Evolutionary conservation across 1,140 invertebrate genomes (phyloP).

Genomic region (Caenorhabditis briggsae): DNA sequence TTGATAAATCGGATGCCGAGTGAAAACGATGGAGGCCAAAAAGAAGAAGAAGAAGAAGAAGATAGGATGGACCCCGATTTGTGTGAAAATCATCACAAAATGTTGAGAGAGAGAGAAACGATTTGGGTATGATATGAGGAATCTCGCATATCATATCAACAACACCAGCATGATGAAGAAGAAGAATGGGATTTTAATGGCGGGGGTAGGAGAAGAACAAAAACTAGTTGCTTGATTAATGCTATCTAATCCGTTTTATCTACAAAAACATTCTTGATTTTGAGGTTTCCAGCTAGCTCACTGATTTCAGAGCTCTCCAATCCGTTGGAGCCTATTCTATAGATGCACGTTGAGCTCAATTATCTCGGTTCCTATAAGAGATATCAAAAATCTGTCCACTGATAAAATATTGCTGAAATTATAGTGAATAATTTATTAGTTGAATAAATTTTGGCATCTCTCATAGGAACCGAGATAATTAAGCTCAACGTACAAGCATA

Average conservation of each 20-base stretch:
- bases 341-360: no score
- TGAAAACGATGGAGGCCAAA: background rate
- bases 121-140: background rate
- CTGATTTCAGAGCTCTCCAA: no score
- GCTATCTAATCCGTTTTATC: background rate
- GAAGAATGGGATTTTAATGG: conserved; percentile 7
- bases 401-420: no score
- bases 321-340: no score
- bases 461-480: no score
- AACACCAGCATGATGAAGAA: background rate
- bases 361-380: no score
- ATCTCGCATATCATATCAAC: conserved; percentile 44
- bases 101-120: background rate
- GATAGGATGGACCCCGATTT: conserved; percentile 10
- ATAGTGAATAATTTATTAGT: no score
- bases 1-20: conserved; percentile 19
- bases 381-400: no score
- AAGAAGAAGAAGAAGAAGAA: background rate
- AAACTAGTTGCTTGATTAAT: conserved; percentile 15
- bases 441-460: no score
- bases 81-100: conserved; percentile 44
- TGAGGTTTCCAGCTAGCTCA: no score
- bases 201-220: background rate
- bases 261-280: no score
- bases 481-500: no score